Conservation (phyloP, 2,888 invertebrate genomes). For the Ommatoiulus sabulosus region DNA sequence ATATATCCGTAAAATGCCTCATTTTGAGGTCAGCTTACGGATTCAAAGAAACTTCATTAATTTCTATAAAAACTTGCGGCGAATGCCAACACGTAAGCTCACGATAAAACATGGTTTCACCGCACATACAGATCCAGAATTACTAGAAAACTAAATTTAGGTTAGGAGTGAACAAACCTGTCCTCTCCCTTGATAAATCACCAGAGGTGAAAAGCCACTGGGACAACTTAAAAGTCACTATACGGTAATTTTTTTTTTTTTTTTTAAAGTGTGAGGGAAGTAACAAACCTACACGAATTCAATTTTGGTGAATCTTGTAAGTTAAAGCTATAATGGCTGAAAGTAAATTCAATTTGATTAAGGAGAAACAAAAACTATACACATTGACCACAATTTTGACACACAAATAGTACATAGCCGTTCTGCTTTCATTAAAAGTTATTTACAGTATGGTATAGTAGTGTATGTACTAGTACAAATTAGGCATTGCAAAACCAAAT, state of each 20-base stretch:
- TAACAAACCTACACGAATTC: background rate
- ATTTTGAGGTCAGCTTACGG: conserved; percentile 45
- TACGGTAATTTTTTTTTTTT: too few species aligned
- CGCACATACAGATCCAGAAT: background rate
- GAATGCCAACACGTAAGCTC: background rate
- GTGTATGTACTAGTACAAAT: too few species aligned
- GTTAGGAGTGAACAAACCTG: conserved; percentile 39
- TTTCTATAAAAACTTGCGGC: background rate
- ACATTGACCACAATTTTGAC: background rate
- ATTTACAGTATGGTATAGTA: too few species aligned
- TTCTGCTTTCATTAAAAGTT: too few species aligned
- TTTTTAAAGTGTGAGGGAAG: background rate
- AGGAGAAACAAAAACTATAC: too few species aligned
- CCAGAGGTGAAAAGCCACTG: conserved; percentile 27
- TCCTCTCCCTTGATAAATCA: conserved; percentile 38
- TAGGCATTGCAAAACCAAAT: too few species aligned
- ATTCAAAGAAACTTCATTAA: conserved; percentile 18
- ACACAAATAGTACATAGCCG: background rate
- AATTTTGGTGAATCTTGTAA: background rate
- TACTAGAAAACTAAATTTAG: conserved; percentile 19
- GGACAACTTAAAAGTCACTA: background rate
- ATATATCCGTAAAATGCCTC: background rate
- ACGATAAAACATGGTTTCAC: background rate
- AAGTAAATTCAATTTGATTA: background rate
- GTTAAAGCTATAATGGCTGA: background rate